phyloP scores from a whole-genome alignment of 1,140 invertebrate species.

The Whitmania pigra region DNA sequence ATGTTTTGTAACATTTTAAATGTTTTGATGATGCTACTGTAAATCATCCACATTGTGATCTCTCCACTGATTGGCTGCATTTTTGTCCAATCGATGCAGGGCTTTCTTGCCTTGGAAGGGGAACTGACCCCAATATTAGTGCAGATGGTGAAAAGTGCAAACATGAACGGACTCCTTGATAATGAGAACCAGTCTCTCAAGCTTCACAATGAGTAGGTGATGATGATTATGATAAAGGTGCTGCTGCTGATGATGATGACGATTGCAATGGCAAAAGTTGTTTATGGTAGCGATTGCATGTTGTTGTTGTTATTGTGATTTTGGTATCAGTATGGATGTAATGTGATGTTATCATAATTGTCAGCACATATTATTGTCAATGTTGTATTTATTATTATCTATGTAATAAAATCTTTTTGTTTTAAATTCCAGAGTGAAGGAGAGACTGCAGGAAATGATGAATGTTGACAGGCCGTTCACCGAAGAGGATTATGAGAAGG shows the following conservation, averaged over 20 bases:
- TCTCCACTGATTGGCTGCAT: conserved; percentile 13
- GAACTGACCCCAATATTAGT: conserved; percentile 96
- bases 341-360: not conserved
- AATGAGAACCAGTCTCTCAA: conserved; percentile 94
- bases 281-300: not conserved
- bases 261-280: not conserved
- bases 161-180: conserved; percentile 92
- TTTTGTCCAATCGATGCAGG: conserved; percentile 34
- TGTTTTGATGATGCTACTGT: too few relatives aligned
- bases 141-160: conserved; percentile 99
- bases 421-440: conserved; percentile 64
- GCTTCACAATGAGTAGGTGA: conserved; percentile 78
- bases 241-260: not conserved
- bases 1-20: too few relatives aligned
- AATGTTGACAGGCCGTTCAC: conserved; percentile 72
- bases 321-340: not conserved
- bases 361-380: not conserved
- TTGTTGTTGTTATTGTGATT: not conserved
- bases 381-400: conserved; percentile 13
- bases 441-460: conserved; percentile 78
- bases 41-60: not conserved
- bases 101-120: conserved; percentile 86
- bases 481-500: conserved; percentile 53
- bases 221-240: conserved; percentile 12
- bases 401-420: too few relatives aligned